Percentiles rank a stretch among this genome's conserved stretches.
Evolutionary conservation across 2,113 vertebrate genomes (phyloP).

Genomic region (Limnothrissa miodon): DNA sequence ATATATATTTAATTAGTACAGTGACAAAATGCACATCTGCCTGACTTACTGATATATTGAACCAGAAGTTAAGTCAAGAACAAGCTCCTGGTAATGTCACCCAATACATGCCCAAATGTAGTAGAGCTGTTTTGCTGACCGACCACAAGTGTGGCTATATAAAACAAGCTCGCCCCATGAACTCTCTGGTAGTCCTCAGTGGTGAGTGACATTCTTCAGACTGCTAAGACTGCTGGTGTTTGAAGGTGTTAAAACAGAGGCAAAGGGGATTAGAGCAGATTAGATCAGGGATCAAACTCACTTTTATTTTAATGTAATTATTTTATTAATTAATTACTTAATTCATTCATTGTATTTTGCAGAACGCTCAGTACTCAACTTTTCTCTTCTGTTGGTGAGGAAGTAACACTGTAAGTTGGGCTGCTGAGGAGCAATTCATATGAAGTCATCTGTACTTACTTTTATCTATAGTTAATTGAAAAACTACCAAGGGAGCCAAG

Average conservation of each 20-base stretch:
- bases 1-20: neutral
- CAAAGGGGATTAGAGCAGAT: too few relatives aligned
- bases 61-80: conserved; percentile 33
- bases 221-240: neutral
- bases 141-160: conserved; percentile 57
- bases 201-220: conserved; percentile 52
- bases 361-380: neutral
- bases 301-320: neutral
- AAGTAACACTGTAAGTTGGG: neutral
- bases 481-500: too few relatives aligned
- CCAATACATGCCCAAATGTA: conserved; percentile 63
- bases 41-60: neutral
- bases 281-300: neutral
- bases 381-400: neutral
- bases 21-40: neutral
- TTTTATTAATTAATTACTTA: neutral
- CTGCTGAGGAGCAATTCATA: neutral
- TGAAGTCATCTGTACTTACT: neutral
- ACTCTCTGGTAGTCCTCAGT: conserved; percentile 52
- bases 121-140: conserved; percentile 50
- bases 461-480: too few relatives aligned
- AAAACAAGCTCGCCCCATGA: conserved; percentile 56
- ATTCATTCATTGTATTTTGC: neutral
- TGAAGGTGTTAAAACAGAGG: neutral
- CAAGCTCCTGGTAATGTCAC: conserved; percentile 43